These are phyloP conservation scores for Casuarius casuarius DNA, from an alignment of 2,113 vertebrate species.

Conservation along the genomic window DNA sequence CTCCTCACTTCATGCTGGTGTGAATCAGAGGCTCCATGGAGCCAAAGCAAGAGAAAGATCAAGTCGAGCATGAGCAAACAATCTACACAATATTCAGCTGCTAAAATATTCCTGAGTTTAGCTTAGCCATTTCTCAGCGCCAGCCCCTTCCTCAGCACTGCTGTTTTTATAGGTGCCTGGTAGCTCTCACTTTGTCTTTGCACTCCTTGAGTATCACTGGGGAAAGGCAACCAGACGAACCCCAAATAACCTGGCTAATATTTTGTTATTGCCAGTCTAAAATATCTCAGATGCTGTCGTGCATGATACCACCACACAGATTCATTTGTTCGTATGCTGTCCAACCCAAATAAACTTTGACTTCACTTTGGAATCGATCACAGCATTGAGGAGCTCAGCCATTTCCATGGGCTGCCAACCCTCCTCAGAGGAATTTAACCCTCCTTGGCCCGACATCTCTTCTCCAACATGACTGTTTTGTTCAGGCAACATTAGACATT, in stretches of 20 bases:
- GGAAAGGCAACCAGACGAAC: neutral
- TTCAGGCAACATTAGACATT: rapidly evolving
- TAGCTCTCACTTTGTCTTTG: rapidly evolving
- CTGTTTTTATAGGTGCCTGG: neutral
- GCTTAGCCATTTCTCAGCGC: neutral
- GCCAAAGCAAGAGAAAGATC: neutral
- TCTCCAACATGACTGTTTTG: neutral
- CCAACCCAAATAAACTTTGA: constrained; percentile 34
- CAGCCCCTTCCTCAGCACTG: neutral
- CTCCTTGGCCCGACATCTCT: neutral
- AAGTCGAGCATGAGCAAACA: neutral
- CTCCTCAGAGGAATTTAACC: constrained; percentile 34
- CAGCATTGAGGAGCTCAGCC: neutral
- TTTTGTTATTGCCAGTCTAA: neutral
- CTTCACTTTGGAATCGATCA: neutral
- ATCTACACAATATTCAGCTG: neutral
- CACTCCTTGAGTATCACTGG: rapidly evolving
- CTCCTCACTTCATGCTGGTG: neutral
- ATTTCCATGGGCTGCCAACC: neutral
- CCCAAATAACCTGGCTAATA: neutral
- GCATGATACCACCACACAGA: neutral
- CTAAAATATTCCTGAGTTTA: neutral
- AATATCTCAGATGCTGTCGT: neutral
- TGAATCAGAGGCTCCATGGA: neutral
- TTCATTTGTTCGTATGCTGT: neutral